Base-by-base conservation (phyloP, 1,140 invertebrate genomes). In the Caenorhabditis inopinata region DNA sequence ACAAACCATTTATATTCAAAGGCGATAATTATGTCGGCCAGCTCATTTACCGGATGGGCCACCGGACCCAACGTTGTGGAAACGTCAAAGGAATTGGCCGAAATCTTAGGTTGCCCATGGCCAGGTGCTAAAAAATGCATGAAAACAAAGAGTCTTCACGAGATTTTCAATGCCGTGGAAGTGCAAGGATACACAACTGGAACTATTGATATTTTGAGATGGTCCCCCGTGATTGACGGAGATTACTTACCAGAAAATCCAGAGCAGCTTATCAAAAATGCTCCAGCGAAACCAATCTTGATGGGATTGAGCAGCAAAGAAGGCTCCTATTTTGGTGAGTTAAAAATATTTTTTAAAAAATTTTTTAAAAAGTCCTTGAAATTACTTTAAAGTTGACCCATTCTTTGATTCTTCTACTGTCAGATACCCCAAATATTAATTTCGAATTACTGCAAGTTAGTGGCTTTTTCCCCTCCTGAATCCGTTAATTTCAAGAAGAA, bases 241-340 rank as follows among this genome's bases (percentile, higher is more conserved):
- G 82, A 83, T 74, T 83, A 80, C 49, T 75, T 83, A 4, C 47
- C 80, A 47, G 18, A 7, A 12, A 29, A 47, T 74, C 76, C 78
- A n/a, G 75, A 74, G 14, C 21, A 27, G 1, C 74, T 82, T 23
- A 29, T 76, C 21, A 73, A 62, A 2, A 49, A 81, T 0, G 48
- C 48, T n/a, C 73, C 48, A 25, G 16, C 18, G 32, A 83, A 74
- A 9, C 82, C 82, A 18, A 46, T 53, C 11, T 16, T 83, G 25
- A 75, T 83, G 23, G 82, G 82, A 27, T 47, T 82, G 48, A 74
- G 79, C 47, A 76, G 58, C 42, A 83, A 81, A 25, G 82, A 83
- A 53, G 48, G 74, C 6, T 75, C 58, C 16, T 82, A 74, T 51
- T 83, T 83, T 27, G 58, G 80, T 83, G 23, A 48, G 78, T 32